A percentile compares a stretch with the other conserved stretches of the same genome.
These are phyloP conservation scores for Sebastes minor DNA, from an alignment of 2,797 vertebrate species.

Conservation along the genomic window DNA sequence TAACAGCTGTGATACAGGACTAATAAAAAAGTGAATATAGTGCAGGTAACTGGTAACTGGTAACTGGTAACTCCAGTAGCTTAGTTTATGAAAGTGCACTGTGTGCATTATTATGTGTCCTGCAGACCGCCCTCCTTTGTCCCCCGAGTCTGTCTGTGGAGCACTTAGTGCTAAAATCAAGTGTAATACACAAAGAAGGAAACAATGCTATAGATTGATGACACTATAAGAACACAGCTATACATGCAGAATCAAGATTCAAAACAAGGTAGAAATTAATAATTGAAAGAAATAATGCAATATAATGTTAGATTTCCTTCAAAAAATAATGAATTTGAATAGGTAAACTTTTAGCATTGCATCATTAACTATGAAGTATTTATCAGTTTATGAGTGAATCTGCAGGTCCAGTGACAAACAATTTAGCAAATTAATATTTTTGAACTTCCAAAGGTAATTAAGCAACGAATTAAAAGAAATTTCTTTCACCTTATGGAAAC, in stretches of 20 bases:
- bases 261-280: not conserved
- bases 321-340: not conserved
- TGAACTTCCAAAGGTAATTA: not conserved
- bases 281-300: not conserved
- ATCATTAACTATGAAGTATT: not conserved
- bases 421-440: not conserved
- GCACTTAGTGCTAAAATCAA: not conserved
- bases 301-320: not conserved
- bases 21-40: too few species aligned
- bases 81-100: too few species aligned
- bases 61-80: too few species aligned
- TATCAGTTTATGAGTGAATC: not conserved
- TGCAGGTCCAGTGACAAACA: not conserved
- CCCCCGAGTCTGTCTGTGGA: too few species aligned
- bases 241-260: not conserved
- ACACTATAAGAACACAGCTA: not conserved
- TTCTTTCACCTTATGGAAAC: not conserved
- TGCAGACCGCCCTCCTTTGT: too few species aligned
- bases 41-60: too few species aligned
- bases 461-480: not conserved
- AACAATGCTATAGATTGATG: not conserved
- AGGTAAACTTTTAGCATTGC: not conserved
- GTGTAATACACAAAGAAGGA: not conserved
- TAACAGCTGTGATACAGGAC: too few species aligned
- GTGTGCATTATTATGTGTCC: too few species aligned